Percentiles rank a stretch among this genome's conserved stretches.
These are phyloP conservation scores for Mantis religiosa DNA, from an alignment of 2,888 invertebrate species.

Conservation along the genomic window DNA sequence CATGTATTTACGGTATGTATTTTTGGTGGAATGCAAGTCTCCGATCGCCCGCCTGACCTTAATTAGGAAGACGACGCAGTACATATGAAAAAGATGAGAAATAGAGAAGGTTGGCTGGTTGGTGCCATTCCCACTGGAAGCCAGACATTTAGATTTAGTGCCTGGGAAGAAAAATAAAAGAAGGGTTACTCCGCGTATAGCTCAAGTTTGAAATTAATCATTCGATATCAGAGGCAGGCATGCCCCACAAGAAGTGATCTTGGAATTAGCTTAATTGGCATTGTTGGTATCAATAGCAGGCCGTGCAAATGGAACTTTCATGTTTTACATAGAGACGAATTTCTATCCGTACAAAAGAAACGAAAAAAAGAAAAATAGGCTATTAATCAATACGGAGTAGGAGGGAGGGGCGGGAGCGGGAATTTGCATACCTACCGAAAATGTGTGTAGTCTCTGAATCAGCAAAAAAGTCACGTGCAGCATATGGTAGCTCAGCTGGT, in stretches of 20 bases:
- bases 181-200: neutral
- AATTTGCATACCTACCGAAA: neutral
- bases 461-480: too few species aligned
- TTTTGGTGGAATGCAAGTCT: too few species aligned
- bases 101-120: too few species aligned
- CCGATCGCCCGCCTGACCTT: too few species aligned
- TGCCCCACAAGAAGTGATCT: neutral
- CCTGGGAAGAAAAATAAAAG: neutral
- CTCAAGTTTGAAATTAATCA: neutral
- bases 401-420: neutral
- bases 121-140: too few species aligned
- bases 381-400: neutral
- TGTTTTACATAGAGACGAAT: neutral
- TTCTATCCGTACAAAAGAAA: neutral
- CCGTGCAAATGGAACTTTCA: conserved; percentile 8
- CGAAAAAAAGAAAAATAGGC: neutral
- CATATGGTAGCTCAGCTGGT: too few species aligned
- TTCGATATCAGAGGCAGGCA: neutral
- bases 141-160: neutral
- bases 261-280: conserved; percentile 12
- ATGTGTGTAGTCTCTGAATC: neutral
- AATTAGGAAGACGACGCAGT: too few species aligned
- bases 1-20: too few species aligned
- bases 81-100: too few species aligned
- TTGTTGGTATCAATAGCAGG: neutral